Percentiles rank a stretch among this genome's conserved stretches.
Conservation (phyloP, 2,888 invertebrate genomes). For the Ommatoiulus sabulosus region DNA sequence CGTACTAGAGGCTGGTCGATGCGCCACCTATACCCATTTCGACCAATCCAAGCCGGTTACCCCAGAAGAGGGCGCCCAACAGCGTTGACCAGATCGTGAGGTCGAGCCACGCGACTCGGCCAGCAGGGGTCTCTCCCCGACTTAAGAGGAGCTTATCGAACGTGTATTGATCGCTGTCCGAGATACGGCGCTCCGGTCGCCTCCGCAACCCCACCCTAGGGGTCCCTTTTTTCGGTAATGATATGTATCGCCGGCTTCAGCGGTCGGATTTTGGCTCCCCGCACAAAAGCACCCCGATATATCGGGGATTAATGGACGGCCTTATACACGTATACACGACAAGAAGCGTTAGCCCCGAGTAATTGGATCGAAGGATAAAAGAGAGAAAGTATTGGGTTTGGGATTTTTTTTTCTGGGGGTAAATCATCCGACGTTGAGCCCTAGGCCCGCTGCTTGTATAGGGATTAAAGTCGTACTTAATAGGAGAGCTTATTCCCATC, state of each 20-base stretch:
- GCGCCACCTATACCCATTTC: neutral
- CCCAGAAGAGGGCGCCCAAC: neutral
- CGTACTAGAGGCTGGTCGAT: neutral
- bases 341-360: neutral
- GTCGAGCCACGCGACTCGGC: neutral
- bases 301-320: neutral
- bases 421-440: neutral
- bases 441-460: neutral
- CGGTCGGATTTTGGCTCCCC: conserved; percentile 6
- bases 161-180: conserved; percentile 5
- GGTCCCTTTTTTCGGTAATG: neutral
- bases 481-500: conserved; percentile 1
- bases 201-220: neutral
- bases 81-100: neutral
- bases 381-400: conserved; percentile 1
- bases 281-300: neutral
- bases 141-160: neutral
- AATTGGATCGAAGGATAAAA: conserved; percentile 22
- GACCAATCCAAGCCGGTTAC: neutral
- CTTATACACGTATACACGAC: neutral
- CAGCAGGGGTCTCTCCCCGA: conserved; percentile 5
- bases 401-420: conserved; percentile 15
- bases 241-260: neutral
- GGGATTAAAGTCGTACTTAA: neutral
- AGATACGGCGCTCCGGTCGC: conserved; percentile 17